These are phyloP conservation scores for Eudyptes chrysolophus DNA, from an alignment of 2,113 vertebrate genomes.

Conservation along the genomic window DNA sequence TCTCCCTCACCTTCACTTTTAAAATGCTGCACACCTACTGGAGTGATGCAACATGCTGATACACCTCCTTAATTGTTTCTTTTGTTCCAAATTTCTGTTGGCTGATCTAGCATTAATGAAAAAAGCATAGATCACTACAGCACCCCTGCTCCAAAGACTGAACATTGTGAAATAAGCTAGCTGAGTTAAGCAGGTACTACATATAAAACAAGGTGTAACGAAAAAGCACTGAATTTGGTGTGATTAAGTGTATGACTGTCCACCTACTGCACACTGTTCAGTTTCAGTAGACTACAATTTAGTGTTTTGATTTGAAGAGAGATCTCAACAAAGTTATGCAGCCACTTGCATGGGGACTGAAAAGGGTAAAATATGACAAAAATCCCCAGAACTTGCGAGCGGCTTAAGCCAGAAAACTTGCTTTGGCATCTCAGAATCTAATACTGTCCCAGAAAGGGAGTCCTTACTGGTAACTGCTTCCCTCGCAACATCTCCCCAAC, in stretches of 20 bases:
- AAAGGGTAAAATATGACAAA: background rate
- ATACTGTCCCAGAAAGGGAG: background rate
- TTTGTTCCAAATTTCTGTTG: background rate
- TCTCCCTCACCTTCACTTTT: background rate
- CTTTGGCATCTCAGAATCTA: background rate
- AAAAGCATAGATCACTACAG: background rate
- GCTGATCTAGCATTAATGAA: background rate
- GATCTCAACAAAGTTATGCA: background rate
- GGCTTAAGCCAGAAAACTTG: background rate
- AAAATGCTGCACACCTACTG: background rate
- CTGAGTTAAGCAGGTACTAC: background rate
- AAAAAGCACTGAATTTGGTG: background rate
- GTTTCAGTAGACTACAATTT: fast-evolving
- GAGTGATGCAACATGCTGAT: background rate
- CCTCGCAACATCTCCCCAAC: background rate
- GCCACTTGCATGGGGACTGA: background rate
- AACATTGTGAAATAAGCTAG: background rate
- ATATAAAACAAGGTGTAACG: background rate
- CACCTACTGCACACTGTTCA: background rate
- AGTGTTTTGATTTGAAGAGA: background rate
- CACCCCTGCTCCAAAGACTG: background rate
- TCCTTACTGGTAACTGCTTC: background rate
- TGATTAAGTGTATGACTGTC: background rate
- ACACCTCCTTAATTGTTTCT: background rate
- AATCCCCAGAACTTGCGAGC: background rate